Conservation (phyloP, 2,113 vertebrate species). For the Callopanchax toddi region DNA sequence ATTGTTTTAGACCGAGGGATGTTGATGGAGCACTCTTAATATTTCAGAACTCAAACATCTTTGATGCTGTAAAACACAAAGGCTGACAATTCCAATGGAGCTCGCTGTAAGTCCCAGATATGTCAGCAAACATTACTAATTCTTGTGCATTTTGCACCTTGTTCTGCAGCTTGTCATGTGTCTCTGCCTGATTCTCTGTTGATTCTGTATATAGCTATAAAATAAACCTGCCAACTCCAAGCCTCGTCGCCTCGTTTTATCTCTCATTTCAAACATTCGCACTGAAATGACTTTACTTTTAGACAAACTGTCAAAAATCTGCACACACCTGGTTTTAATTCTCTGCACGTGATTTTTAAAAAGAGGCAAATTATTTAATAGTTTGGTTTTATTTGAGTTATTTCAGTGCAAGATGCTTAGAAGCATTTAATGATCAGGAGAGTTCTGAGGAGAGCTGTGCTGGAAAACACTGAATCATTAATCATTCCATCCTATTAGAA, state of each 20-base stretch:
- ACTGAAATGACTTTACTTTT: conserved; percentile 29
- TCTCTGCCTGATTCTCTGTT: conserved; percentile 56
- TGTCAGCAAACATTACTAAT: conserved; percentile 67
- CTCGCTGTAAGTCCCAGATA: conserved; percentile 65
- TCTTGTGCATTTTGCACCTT: conserved; percentile 44
- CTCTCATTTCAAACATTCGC: conserved; percentile 9
- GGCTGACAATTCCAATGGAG: conserved; percentile 48
- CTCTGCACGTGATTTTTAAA: not conserved
- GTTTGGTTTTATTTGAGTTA: not conserved
- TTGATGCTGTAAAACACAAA: conserved; percentile 47
- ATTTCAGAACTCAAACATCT: conserved; percentile 34
- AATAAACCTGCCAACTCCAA: conserved; percentile 31
- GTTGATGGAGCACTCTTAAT: conserved; percentile 36
- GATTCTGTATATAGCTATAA: conserved; percentile 19
- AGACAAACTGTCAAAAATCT: conserved; percentile 19
- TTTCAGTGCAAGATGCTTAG: not conserved
- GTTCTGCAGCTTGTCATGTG: conserved; percentile 53
- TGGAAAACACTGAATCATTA: conserved; percentile 6
- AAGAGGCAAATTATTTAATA: too few relatives aligned
- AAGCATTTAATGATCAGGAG: not conserved
- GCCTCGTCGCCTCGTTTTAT: conserved; percentile 19
- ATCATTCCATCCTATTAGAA: conserved; percentile 1
- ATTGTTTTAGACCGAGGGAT: conserved; percentile 5
- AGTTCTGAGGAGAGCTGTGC: not conserved
- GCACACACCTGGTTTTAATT: not conserved